Percentiles rank a stretch among this genome's conserved stretches.
Evolutionary conservation across 1,140 invertebrate genomes (phyloP).

Genomic region (Samia ricini): DNA sequence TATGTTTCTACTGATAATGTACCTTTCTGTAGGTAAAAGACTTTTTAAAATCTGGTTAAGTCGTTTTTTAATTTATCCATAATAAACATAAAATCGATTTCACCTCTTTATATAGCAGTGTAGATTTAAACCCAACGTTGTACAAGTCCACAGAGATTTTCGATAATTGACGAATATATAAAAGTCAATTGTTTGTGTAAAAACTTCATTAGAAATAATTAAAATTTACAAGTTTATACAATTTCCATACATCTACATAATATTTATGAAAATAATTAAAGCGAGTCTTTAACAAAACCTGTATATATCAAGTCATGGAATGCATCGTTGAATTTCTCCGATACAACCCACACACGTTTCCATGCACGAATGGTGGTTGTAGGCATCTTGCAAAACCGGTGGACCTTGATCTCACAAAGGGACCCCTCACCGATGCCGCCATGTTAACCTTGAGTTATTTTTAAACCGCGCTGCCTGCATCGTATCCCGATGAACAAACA

Average conservation of each 20-base stretch:
- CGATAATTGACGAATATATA: no score
- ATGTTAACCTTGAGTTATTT: slow-evolving; percentile 74
- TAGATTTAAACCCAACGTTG: no score
- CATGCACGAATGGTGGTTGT: slow-evolving; percentile 43
- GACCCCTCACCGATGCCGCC: slow-evolving; percentile 58
- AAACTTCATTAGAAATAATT: not conserved
- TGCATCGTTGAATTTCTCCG: slow-evolving; percentile 12
- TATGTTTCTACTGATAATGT: no score
- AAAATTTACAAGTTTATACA: not conserved
- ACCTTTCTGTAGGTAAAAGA: no score
- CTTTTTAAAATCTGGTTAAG: no score
- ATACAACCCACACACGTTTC: slow-evolving; percentile 25
- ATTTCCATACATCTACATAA: not conserved
- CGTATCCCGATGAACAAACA: slow-evolving; percentile 61
- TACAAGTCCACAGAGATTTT: no score
- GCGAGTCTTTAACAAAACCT: slow-evolving; percentile 4
- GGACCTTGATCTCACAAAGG: slow-evolving; percentile 73
- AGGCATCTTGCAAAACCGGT: slow-evolving; percentile 66
- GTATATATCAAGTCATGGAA: slow-evolving; percentile 4
- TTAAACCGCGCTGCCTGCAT: slow-evolving; percentile 64
- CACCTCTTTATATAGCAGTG: no score
- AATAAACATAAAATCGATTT: no score
- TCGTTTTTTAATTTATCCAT: no score
- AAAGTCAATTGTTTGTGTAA: no score
- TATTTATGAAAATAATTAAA: not conserved